phyloP scores from a whole-genome alignment of 2,888 invertebrate species.

The Drosophila sordidapex region DNA sequence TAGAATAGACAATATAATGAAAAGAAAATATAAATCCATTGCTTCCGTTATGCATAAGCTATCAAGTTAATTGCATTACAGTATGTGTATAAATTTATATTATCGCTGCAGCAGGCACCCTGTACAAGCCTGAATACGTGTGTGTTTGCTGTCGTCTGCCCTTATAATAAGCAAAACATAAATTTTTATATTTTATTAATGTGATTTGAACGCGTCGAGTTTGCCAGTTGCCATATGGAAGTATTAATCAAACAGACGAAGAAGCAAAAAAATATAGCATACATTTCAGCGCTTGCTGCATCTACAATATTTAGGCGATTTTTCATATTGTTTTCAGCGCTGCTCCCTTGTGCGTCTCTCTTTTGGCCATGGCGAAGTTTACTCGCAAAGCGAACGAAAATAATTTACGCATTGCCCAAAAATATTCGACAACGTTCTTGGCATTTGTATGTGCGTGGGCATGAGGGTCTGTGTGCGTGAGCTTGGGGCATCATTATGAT shows the following conservation, averaged over 20 bases:
- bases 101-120: slow-evolving; percentile 36
- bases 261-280: slow-evolving; percentile 34
- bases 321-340: slow-evolving; percentile 64
- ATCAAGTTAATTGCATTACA: slow-evolving; percentile 25
- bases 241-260: slow-evolving; percentile 68
- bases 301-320: slow-evolving; percentile 75
- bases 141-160: slow-evolving; percentile 40
- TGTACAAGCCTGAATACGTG: slow-evolving; percentile 31
- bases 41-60: not conserved
- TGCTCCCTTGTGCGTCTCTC: slow-evolving; percentile 7
- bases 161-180: slow-evolving; percentile 75
- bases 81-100: not conserved
- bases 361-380: slow-evolving; percentile 41
- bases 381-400: slow-evolving; percentile 42
- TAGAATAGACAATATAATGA: not conserved
- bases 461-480: slow-evolving; percentile 12
- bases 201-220: slow-evolving; percentile 71
- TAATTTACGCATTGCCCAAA: slow-evolving; percentile 74
- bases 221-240: slow-evolving; percentile 76
- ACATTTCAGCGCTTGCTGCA: slow-evolving; percentile 58
- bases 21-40: not conserved
- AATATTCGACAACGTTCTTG: slow-evolving; percentile 49
- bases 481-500: slow-evolving; percentile 70
- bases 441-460: slow-evolving; percentile 2
- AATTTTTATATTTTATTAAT: slow-evolving; percentile 80